Conservation (phyloP, 2,113 vertebrate species). For the human (Homo sapiens) region GRCh38 chr1:210255001-210255500, state of each 20-base stretch:
- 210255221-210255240: not conserved
- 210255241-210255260: not conserved
- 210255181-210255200: not conserved
- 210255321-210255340: not conserved
- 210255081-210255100: not conserved
- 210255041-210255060: not conserved
- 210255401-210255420: not conserved
- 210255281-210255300: not conserved
- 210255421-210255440: not conserved
- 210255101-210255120: not conserved
- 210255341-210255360: not conserved
- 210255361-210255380: not conserved
- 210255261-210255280: not conserved
- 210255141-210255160: not conserved
- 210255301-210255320: not conserved
- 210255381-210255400: not conserved
- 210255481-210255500: not conserved
- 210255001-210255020: not conserved
- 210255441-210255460: not conserved
- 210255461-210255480: not conserved
- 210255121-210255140: not conserved
- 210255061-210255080: not conserved
- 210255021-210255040: not conserved
- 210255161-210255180: rapidly evolving
- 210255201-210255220: not conserved